Percentiles rank a stretch among this genome's conserved stretches.
Conservation (phyloP, 2,113 vertebrate genomes). For the Bagarius yarrelli region DNA sequence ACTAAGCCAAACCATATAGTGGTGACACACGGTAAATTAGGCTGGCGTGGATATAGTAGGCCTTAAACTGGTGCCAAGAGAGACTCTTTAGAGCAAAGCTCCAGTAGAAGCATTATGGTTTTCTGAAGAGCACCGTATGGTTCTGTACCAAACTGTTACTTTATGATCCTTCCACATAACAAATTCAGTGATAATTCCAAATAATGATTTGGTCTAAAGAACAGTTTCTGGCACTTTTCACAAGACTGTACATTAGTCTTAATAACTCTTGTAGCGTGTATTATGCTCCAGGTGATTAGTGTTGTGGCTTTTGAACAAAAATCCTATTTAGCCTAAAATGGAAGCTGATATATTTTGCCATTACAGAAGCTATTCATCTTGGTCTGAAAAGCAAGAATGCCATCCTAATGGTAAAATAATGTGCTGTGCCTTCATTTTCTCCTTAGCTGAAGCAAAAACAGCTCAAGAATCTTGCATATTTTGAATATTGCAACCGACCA, state of each 20-base stretch:
- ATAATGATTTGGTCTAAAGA: constrained; percentile 5
- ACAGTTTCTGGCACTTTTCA: constrained; percentile 7
- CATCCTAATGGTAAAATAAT: constrained; percentile 42
- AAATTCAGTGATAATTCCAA: neutral
- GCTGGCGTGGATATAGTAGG: neutral
- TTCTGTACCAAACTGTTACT: neutral
- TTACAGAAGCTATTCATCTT: constrained; percentile 46
- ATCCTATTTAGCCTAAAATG: constrained; percentile 32
- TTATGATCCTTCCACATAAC: neutral
- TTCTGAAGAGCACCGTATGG: neutral
- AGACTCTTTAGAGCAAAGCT: neutral
- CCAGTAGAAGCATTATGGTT: neutral
- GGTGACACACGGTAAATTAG: neutral
- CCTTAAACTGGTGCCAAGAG: neutral
- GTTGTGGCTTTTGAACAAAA: constrained; percentile 18
- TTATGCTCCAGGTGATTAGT: constrained; percentile 16
- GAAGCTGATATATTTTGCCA: constrained; percentile 34
- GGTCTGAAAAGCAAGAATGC: constrained; percentile 27
- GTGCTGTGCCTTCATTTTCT: constrained; percentile 59
- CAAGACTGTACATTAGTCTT: constrained; percentile 9
- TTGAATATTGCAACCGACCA: neutral
- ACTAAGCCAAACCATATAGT: neutral
- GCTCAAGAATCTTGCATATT: constrained; percentile 11
- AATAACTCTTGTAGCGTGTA: constrained; percentile 19
- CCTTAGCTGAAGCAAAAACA: constrained; percentile 58